These are phyloP conservation scores for Cacoxenus indagator DNA, from an alignment of 2,888 invertebrate species.

Conservation along the genomic window DNA sequence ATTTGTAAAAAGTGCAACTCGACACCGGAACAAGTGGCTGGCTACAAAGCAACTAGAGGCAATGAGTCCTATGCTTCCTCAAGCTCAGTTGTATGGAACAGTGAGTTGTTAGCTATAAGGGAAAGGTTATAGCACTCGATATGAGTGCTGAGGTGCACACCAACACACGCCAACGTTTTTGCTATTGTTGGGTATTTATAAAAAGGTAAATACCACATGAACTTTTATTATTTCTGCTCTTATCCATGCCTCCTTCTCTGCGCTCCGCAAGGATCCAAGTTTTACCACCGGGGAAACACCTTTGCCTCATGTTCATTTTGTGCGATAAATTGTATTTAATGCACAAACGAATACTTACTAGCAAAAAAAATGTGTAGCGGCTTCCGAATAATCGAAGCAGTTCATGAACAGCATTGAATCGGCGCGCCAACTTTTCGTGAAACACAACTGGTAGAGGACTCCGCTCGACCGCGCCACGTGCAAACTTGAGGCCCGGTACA, in stretches of 20 bases:
- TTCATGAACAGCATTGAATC: constrained; percentile 10
- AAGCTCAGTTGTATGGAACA: neutral
- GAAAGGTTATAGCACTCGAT: neutral
- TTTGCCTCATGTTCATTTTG: neutral
- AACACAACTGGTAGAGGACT: neutral
- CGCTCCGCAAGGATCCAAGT: constrained; percentile 27
- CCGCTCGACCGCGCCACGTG: neutral
- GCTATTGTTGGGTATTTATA: neutral
- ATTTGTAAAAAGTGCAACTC: constrained; percentile 45
- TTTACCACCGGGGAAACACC: constrained; percentile 1
- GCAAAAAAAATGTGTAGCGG: constrained; percentile 39
- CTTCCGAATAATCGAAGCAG: constrained; percentile 27
- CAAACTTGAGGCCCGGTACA: constrained; percentile 31
- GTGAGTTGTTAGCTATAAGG: neutral
- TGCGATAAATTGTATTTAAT: constrained; percentile 47
- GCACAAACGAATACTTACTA: constrained; percentile 26
- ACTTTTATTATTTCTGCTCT: constrained; percentile 25
- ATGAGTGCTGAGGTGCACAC: neutral
- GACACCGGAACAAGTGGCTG: constrained; percentile 61
- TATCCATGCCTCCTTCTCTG: neutral
- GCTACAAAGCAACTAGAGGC: neutral
- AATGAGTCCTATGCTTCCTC: neutral
- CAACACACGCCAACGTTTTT: neutral
- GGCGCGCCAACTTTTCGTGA: constrained; percentile 1
- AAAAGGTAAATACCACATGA: constrained; percentile 32